phyloP scores from a whole-genome alignment of 2,113 vertebrate genomes.

The Oceanites oceanicus region DNA sequence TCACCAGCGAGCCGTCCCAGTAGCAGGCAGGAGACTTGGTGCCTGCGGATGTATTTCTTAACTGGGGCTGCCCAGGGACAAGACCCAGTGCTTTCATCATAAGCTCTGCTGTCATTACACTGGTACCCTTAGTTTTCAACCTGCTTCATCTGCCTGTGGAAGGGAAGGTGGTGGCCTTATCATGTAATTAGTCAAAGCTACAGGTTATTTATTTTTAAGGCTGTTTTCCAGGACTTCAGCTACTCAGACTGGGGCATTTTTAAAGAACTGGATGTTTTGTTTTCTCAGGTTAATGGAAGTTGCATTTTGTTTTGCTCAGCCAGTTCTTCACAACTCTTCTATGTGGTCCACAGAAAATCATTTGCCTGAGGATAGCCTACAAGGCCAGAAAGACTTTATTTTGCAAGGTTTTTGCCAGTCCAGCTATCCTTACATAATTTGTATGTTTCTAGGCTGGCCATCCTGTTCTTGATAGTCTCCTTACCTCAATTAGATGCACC shows the following conservation, averaged over 20 bases:
- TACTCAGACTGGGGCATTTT: neutral
- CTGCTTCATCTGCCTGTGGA: neutral
- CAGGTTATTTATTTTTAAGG: neutral
- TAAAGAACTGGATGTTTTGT: neutral
- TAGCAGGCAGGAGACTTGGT: slow-evolving; percentile 15
- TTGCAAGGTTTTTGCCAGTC: neutral
- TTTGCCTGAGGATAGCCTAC: neutral
- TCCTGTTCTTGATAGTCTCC: neutral
- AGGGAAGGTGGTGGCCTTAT: neutral
- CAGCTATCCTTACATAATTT: neutral
- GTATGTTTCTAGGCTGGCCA: neutral
- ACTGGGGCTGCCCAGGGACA: neutral
- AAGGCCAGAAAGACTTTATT: neutral
- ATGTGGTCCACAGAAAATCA: neutral
- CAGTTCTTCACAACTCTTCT: neutral
- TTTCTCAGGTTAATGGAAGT: neutral
- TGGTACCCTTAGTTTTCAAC: neutral
- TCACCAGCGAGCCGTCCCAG: slow-evolving; percentile 31
- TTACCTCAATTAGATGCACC: neutral
- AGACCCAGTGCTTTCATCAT: neutral
- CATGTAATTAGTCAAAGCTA: neutral
- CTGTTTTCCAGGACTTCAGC: neutral
- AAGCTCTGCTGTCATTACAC: neutral
- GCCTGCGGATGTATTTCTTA: slow-evolving; percentile 24
- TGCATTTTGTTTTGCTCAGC: neutral